These are phyloP conservation scores for Poecilia velifera DNA, from an alignment of 2,797 vertebrate species.

Conservation along the genomic window DNA sequence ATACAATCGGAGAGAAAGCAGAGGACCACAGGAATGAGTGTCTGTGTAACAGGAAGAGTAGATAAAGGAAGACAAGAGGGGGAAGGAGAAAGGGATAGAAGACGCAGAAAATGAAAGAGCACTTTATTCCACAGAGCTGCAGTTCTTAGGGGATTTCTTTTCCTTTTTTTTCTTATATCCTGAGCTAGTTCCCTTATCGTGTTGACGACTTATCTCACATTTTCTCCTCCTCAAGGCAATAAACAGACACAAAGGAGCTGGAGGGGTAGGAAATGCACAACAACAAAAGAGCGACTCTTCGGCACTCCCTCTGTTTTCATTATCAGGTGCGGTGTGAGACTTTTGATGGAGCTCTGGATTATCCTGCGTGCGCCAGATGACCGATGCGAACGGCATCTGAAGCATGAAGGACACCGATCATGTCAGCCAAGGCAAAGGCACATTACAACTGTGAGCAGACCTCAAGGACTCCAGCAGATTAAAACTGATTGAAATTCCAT, in stretches of 20 bases:
- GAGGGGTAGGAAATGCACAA: slow-evolving; percentile 34
- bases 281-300: slow-evolving; percentile 41
- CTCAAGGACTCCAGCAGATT: slow-evolving; percentile 75
- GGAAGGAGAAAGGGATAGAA: not conserved
- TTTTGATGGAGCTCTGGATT: slow-evolving; percentile 64
- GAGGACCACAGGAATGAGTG: not conserved
- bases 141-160: slow-evolving; percentile 24
- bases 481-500: slow-evolving; percentile 81
- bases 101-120: slow-evolving; percentile 5
- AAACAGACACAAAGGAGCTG: slow-evolving; percentile 52
- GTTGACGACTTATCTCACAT: slow-evolving; percentile 51
- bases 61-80: not conserved
- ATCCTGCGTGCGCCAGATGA: slow-evolving; percentile 64
- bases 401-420: slow-evolving; percentile 73
- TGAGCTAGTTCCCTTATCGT: slow-evolving; percentile 36
- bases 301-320: slow-evolving; percentile 50
- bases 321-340: slow-evolving; percentile 25
- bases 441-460: slow-evolving; percentile 67
- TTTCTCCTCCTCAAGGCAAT: slow-evolving; percentile 59
- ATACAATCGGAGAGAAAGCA: slow-evolving; percentile 4
- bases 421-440: slow-evolving; percentile 61
- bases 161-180: slow-evolving; percentile 27
- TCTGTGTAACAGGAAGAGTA: not conserved
- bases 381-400: slow-evolving; percentile 55
- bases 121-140: slow-evolving; percentile 26